Evolutionary conservation across 1,140 invertebrate genomes (phyloP).

Genomic region (Calycopis cecrops): DNA sequence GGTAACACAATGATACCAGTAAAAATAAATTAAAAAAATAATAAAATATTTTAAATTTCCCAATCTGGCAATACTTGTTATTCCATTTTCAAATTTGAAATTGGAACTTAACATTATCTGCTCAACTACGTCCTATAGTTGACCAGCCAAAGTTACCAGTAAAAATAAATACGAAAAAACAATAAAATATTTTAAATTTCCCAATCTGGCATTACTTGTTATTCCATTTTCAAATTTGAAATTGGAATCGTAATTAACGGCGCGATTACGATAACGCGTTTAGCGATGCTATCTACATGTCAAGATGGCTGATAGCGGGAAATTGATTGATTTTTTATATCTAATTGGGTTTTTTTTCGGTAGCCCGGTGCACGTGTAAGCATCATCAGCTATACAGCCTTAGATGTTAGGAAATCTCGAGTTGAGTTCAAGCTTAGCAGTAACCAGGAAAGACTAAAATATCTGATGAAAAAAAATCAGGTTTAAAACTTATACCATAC

Average conservation of each 20-base stretch:
- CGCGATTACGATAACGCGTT: conserved; percentile 25
- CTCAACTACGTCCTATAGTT: too few relatives aligned
- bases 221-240: conserved; percentile 19
- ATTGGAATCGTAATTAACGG: conserved; percentile 14
- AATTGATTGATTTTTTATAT: conserved; percentile 24
- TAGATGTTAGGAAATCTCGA: too few relatives aligned
- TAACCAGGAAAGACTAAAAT: too few relatives aligned
- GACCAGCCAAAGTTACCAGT: too few relatives aligned
- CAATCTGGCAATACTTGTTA: conserved; percentile 36
- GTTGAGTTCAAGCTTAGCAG: too few relatives aligned
- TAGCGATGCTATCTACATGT: conserved; percentile 27
- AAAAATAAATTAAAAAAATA: too few relatives aligned
- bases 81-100: conserved; percentile 20
- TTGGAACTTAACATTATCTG: too few relatives aligned
- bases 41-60: conserved; percentile 5
- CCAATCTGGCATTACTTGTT: conserved; percentile 35
- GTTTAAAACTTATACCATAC: too few relatives aligned
- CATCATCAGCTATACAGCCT: too few relatives aligned
- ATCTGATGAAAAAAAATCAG: too few relatives aligned
- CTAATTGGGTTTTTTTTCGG: conserved; percentile 15
- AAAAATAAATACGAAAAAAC: too few relatives aligned
- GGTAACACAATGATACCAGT: too few relatives aligned
- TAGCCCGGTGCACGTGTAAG: neutral
- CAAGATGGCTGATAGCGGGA: conserved; percentile 22
- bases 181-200: conserved; percentile 4